Evolutionary conservation across 2,888 invertebrate genomes (phyloP).

Genomic region (Taphrorychus bicolor): DNA sequence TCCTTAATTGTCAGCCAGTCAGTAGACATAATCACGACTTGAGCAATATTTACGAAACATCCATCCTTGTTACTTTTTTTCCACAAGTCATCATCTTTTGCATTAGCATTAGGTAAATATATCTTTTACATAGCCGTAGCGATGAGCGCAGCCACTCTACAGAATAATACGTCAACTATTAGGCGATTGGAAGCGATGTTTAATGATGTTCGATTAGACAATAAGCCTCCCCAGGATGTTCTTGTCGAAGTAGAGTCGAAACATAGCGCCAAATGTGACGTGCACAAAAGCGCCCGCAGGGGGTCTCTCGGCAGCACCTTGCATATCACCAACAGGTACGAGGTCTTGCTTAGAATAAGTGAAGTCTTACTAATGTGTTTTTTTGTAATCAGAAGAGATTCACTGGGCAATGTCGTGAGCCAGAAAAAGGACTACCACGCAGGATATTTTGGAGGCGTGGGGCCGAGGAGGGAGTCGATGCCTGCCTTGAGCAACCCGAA

Average conservation of each 20-base stretch:
- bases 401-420: conserved; percentile 59
- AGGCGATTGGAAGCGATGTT: conserved; percentile 77
- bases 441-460: conserved; percentile 58
- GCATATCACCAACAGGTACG: conserved; percentile 57
- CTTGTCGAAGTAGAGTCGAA: conserved; percentile 63
- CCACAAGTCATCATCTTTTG: background rate
- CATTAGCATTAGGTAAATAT: background rate
- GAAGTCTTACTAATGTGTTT: background rate
- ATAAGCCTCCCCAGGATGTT: conserved; percentile 50
- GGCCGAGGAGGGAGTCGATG: conserved; percentile 61
- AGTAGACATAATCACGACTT: background rate
- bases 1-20: background rate
- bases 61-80: background rate
- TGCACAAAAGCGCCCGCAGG: conserved; percentile 64
- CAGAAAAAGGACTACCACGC: conserved; percentile 50
- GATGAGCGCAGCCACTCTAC: conserved; percentile 59
- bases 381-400: conserved; percentile 59
- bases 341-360: too few relatives aligned
- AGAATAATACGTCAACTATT: conserved; percentile 71
- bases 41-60: background rate
- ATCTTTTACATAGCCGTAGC: conserved; percentile 7
- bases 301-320: conserved; percentile 66
- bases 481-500: conserved; percentile 55
- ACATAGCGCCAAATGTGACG: conserved; percentile 73
- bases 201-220: conserved; percentile 69